Evolutionary conservation across 2,113 vertebrate species (phyloP), one percentile per base, ranked within the genome.

Genomic region (Orycteropus afer): DNA sequence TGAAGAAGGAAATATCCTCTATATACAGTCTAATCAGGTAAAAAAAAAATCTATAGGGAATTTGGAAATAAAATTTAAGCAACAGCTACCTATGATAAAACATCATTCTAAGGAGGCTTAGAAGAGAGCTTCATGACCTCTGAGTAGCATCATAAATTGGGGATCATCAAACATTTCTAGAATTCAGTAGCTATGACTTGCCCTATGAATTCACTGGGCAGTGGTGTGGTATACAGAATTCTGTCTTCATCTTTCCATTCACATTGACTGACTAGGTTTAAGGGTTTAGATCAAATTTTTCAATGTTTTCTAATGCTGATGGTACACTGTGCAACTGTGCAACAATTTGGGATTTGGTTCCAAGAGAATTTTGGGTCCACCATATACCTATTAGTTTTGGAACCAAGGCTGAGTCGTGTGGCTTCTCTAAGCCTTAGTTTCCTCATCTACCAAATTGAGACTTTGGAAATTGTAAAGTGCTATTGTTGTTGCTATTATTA

Each of bases 71-170:
- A 65, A 74, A 73, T 20, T 51, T 73, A 94, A 73, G 59, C 27
- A 77, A 40, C 27, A 93, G 61, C 49, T 23, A 82, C 69, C 34
- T 63, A 55, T 49, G 77, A 84, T 82, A 77, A 95, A 27, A 53
- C 34, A 57, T 23, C 40, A 20, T 57, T 92, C 57, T 73, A 47
- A 84, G 59, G 63, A 95, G 67, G 11, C 13, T 86, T 37, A 42
- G 59, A 45, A 87, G 1, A 47, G 20, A 73, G 40, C 22, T 95
- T 65, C 37, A 42, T 86, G 78, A 81, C 59, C 11, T 55, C 22
- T 4, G 10, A n/a, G 76, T 47, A 57, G 27, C 29, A 63, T 23
- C 42, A 29, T n/a, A 34, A 51, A 67, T 53, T 57, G 13, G 86
- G 53, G 13, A 83, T 83, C 17, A 73, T 25, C 7, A 73, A 86